A percentile compares a stretch with the other conserved stretches of the same genome.
Conservation (phyloP, 2,888 invertebrate genomes). For the Bhutanitis thaidina region DNA sequence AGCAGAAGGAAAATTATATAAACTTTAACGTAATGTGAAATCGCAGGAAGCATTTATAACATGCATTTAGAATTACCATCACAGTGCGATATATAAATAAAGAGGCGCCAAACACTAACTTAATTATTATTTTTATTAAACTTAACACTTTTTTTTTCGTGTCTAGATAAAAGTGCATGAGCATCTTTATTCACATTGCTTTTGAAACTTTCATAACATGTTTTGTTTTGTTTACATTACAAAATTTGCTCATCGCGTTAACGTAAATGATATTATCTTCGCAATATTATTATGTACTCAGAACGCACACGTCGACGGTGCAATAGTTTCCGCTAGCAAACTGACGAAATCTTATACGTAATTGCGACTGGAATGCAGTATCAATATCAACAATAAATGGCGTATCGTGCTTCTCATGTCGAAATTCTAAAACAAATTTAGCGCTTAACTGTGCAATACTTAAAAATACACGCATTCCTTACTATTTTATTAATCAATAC, state of each 20-base stretch:
- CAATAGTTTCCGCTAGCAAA: constrained; percentile 34
- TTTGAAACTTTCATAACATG: constrained; percentile 3
- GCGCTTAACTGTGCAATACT: constrained; percentile 6
- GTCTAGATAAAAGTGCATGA: no score
- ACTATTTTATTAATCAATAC: no score
- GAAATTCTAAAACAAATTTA: constrained; percentile 13
- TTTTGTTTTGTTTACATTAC: constrained; percentile 10
- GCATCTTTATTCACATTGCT: no score
- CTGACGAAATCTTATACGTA: constrained; percentile 38
- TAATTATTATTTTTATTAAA: no score
- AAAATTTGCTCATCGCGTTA: constrained; percentile 11
- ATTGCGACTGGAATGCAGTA: constrained; percentile 31
- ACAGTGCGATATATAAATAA: no score
- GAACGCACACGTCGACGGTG: constrained; percentile 27
- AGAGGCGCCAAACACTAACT: no score
- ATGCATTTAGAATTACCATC: no score
- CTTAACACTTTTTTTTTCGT: no score
- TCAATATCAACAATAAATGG: constrained; percentile 21
- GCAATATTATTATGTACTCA: constrained; percentile 30
- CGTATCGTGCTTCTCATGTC: constrained; percentile 12
- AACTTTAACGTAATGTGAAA: no score
- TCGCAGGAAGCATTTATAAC: no score
- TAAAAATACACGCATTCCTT: not conserved
- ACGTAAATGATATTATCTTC: constrained; percentile 22
- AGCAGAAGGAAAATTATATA: no score